A percentile compares a stretch with the other conserved stretches of the same genome.
Evolutionary conservation across 2,888 invertebrate genomes (phyloP).

Genomic region (Amiota minor): DNA sequence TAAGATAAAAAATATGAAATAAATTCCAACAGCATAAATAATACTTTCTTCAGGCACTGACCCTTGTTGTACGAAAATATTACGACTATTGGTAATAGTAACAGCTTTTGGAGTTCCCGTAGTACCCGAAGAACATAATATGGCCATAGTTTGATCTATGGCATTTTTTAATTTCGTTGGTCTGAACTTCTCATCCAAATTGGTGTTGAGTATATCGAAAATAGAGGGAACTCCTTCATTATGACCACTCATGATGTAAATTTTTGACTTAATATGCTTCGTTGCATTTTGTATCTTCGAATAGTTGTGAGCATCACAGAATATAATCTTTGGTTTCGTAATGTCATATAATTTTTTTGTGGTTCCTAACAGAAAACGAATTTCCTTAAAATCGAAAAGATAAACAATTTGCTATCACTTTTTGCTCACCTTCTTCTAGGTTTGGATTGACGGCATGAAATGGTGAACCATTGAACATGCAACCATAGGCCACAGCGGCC

Average conservation of each 20-base stretch:
- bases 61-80: constrained; percentile 52
- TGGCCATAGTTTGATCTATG: constrained; percentile 57
- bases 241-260: constrained; percentile 39
- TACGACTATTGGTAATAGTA: constrained; percentile 56
- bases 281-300: constrained; percentile 34
- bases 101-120: constrained; percentile 70
- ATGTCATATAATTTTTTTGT: constrained; percentile 32
- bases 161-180: constrained; percentile 46
- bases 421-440: constrained; percentile 21
- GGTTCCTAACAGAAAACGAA: neutral
- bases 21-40: neutral
- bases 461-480: constrained; percentile 47
- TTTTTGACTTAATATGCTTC: neutral
- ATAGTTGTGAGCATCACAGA: constrained; percentile 43
- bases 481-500: constrained; percentile 49
- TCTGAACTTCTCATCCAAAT: neutral
- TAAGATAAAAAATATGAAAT: no score
- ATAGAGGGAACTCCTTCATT: constrained; percentile 33
- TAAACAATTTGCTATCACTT: no score
- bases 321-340: constrained; percentile 38
- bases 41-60: constrained; percentile 5
- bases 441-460: constrained; percentile 49
- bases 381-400: no score
- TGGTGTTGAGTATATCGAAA: neutral
- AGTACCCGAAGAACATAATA: constrained; percentile 70